Conservation (phyloP, 2,113 vertebrate genomes). For the Oryctolagus cuniculus region DNA sequence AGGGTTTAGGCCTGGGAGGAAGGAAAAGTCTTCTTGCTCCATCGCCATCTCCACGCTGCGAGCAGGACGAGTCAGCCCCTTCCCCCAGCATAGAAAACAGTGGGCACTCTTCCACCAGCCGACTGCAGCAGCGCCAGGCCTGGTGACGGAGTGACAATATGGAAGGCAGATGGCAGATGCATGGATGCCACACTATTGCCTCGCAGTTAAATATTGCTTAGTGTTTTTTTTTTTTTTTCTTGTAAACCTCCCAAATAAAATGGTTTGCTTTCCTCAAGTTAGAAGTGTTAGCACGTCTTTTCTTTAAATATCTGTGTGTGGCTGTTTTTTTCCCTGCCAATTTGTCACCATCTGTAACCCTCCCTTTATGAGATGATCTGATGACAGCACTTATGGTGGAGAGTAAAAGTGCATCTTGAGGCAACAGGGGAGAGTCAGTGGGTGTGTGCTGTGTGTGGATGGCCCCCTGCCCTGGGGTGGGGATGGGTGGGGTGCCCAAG, state of each 20-base stretch:
- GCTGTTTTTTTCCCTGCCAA: conserved; percentile 83
- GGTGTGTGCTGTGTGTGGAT: background rate
- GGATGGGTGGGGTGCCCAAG: background rate
- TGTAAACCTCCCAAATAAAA: conserved; percentile 81
- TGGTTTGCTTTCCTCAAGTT: conserved; percentile 77
- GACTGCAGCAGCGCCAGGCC: conserved; percentile 49
- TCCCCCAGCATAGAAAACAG: conserved; percentile 9
- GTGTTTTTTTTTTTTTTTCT: background rate
- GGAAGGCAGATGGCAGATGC: conserved; percentile 79
- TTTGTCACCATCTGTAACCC: conserved; percentile 82
- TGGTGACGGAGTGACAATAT: conserved; percentile 75
- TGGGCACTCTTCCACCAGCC: conserved; percentile 15
- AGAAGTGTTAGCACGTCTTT: conserved; percentile 79
- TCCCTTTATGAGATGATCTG: conserved; percentile 74
- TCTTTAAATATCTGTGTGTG: conserved; percentile 81
- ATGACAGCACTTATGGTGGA: conserved; percentile 71
- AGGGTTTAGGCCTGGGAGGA: too few relatives aligned
- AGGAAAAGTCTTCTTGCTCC: too few relatives aligned
- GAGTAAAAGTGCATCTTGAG: conserved; percentile 62
- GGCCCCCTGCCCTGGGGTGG: background rate
- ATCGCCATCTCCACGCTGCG: too few relatives aligned
- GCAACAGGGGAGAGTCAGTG: background rate
- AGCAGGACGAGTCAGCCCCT: background rate
- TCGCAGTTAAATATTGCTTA: conserved; percentile 75
- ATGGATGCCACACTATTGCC: conserved; percentile 63